Base-by-base conservation (phyloP, 1,140 invertebrate genomes). In the Sarcophaga peregrina region DNA sequence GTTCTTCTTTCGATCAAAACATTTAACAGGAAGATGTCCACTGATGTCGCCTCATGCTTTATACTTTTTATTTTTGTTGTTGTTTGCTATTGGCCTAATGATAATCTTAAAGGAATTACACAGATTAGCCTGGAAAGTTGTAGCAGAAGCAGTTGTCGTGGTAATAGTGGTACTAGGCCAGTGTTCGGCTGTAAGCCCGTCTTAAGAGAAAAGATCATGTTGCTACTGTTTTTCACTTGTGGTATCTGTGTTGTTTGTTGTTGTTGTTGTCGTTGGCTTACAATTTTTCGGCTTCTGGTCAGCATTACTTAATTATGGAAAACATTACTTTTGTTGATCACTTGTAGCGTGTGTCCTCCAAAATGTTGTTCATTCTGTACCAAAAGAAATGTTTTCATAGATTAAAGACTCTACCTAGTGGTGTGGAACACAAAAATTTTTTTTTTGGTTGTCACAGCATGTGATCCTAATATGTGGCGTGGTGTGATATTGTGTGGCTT, bases 371-470 rank as follows among this genome's bases (percentile, higher is more conserved):
- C n/a, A 17, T 68, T n/a, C 20, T 20, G 50, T 52, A 20, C 20
- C 17, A n/a, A 20, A 3, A 20, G 62, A 20, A 68, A 68, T 68
- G 54, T 58, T 68, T 25, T 25, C 8, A 20, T 68, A 68, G 62
- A 68, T 68, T 25, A 68, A 20, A n/a, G 54, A 58, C 54, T 37
- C 25, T 20, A 20, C 20, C 2, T n/a, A 68, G 62, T 13, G 62
- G 5, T 68, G 0, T 8, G 15, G 54, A 68, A 20, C n/a, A 68
- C 25, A 2, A n/a, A n/a, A n/a, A 37, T 37, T 68, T 68, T 68
- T n/a, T 68, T 78, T 37, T n/a, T 78, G 20, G 75, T 52, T 78
- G 75, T 78, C 75, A 78, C 80, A 81, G 80, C 80, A 20, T 54
- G 80, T 62, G 52, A 45, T 68, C 80, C 52, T 58, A 45, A 62